Evolutionary conservation across 2,113 vertebrate species (phyloP).

Genomic region (Tylochromis polylepis): DNA sequence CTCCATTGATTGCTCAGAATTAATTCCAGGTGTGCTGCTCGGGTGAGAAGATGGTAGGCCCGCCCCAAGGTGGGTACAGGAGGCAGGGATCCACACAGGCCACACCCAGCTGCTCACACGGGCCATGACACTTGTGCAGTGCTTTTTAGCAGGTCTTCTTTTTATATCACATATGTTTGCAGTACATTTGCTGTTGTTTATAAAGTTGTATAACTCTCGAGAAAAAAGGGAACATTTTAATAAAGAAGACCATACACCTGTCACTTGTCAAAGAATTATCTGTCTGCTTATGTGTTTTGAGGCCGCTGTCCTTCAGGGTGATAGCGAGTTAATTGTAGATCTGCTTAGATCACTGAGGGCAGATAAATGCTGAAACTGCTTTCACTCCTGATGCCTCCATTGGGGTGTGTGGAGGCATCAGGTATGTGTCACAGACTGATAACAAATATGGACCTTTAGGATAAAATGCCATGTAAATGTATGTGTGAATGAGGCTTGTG

Average conservation of each 20-base stretch:
- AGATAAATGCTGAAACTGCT: neutral
- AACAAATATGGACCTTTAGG: neutral
- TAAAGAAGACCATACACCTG: rapidly evolving
- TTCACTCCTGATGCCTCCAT: too few species aligned
- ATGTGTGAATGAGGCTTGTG: neutral
- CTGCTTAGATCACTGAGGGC: neutral
- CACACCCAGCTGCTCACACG: too few species aligned
- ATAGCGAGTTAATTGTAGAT: too few species aligned
- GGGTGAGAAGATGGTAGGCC: too few species aligned
- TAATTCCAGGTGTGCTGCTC: too few species aligned
- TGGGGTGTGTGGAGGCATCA: too few species aligned
- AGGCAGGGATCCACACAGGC: too few species aligned
- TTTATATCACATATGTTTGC: neutral
- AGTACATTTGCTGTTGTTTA: neutral
- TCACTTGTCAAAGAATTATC: neutral
- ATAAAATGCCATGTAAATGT: neutral
- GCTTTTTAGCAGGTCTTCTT: neutral
- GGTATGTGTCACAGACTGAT: neutral
- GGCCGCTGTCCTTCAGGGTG: too few species aligned
- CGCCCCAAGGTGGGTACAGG: too few species aligned
- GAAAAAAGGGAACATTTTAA: neutral
- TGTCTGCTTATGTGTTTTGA: neutral
- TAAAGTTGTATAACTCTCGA: neutral
- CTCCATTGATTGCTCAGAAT: too few species aligned
- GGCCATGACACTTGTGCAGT: neutral